Evolutionary conservation across 2,113 vertebrate species (phyloP).

Genomic region (Calyptommatus sinebrachiatus): DNA sequence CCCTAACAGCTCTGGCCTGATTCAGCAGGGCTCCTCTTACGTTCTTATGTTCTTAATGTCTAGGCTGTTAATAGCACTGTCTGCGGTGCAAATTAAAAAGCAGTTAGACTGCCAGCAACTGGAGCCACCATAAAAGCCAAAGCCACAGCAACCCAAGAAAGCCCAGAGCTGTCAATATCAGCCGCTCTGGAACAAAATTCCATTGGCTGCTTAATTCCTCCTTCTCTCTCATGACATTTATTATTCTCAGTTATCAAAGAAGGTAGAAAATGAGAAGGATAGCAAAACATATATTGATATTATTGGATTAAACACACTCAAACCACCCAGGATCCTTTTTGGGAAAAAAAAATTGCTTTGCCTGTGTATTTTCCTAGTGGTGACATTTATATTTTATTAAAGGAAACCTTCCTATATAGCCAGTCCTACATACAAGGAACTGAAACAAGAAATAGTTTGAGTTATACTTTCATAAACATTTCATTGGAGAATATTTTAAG

Average conservation of each 20-base stretch:
- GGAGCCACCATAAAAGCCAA: no score
- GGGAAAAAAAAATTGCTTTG: constrained; percentile 26
- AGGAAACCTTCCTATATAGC: neutral
- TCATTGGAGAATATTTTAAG: constrained; percentile 7
- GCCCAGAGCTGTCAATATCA: neutral
- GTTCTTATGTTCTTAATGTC: no score
- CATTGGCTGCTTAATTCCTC: neutral
- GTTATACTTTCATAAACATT: constrained; percentile 19
- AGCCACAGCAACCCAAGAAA: no score
- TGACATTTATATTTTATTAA: constrained; percentile 7
- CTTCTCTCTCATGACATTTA: neutral
- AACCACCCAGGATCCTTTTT: accelerated
- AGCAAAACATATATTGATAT: accelerated
- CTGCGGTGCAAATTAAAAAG: no score
- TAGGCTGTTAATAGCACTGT: no score
- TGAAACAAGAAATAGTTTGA: constrained; percentile 8
- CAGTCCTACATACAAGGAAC: neutral
- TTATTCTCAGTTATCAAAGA: neutral
- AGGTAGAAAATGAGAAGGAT: neutral
- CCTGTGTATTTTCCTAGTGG: neutral
- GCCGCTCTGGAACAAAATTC: neutral
- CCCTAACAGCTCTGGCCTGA: no score
- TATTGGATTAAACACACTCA: neutral
- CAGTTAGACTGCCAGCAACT: no score
- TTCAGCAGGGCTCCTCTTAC: no score